Base-by-base conservation (phyloP, 2,113 vertebrate species). In the Paedocypris sp. region DNA sequence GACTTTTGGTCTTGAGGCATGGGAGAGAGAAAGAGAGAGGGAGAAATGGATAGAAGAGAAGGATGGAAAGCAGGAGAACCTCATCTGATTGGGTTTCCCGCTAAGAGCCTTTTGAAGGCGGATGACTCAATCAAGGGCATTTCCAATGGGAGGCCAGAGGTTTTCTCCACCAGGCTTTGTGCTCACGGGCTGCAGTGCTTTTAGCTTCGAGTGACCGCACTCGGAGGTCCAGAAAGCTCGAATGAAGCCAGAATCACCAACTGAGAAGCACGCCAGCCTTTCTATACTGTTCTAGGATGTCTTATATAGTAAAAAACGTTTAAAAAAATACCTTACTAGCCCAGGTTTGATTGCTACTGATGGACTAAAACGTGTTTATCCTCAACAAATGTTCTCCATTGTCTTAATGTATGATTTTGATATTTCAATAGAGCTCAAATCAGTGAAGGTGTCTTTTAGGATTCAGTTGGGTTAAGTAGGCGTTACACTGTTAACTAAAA, bases 41-140 rank as follows among this genome's bases (percentile, higher is more conserved):
- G 26, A 29, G 47, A 29, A 38, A 46, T 19, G 16, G 16, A 19
- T 49, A 46, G 36, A 52, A 52, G 22, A 45, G 38, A 60, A 11
- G 20, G 16, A 62, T 28, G 13, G 33, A 54, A 28, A 48, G 41
- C 6, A 2, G 13, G 33, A 66, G 28, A 66, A 46, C 41, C 20
- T 28, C 49, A 29, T 35, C 41, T 29, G 29, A 54, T 47, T 64
- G 49, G 41, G 41, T 54, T 54, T 64, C 61, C 49, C 33, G 38
- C 61, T 63, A 63, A 54, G 61, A 47, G 41, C 31, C 50, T 54
- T 64, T 56, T n/a, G 39, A 47, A 36, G 61, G 31, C 52, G 61
- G 20, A 56, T 43, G 50, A 54, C 50, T 64, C 49, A 53, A 64
- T 64, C 61, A 56, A 50, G 1, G 3, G 25, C 23, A 23, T 64